Evolutionary conservation across 2,797 vertebrate species (phyloP).

Genomic region (Natrix natrix): DNA sequence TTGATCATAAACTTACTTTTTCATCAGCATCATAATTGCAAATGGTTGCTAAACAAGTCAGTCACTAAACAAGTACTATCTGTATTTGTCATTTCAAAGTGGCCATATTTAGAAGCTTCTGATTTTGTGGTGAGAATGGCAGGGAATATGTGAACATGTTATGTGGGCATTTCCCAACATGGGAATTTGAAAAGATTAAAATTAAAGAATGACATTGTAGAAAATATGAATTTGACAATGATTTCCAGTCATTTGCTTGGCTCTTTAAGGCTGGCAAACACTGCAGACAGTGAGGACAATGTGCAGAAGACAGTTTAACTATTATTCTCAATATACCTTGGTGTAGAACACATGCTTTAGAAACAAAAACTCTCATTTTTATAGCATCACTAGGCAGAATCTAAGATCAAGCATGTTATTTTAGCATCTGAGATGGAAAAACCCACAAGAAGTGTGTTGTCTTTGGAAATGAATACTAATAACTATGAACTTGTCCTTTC

Average conservation of each 20-base stretch:
- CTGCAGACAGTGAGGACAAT: constrained; percentile 32
- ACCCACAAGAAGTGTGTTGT: not conserved
- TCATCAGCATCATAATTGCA: not conserved
- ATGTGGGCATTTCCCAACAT: constrained; percentile 46
- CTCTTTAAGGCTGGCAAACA: constrained; percentile 21
- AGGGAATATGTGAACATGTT: constrained; percentile 57
- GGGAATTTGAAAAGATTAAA: constrained; percentile 52
- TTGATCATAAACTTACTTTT: not conserved
- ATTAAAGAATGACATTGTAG: constrained; percentile 37
- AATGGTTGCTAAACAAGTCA: not conserved
- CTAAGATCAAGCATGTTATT: not conserved
- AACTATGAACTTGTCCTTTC: not conserved
- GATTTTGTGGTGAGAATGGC: constrained; percentile 34
- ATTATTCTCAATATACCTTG: not conserved
- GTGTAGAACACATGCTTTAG: not conserved
- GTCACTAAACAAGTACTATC: not conserved
- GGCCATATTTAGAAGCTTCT: constrained; percentile 53
- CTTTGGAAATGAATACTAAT: not conserved
- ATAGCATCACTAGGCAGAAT: not conserved
- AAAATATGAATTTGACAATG: constrained; percentile 56
- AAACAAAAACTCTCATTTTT: not conserved
- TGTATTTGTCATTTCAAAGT: constrained; percentile 48
- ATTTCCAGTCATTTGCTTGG: constrained; percentile 53
- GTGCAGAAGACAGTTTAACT: constrained; percentile 8
- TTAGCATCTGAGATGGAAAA: not conserved